phyloP scores from a whole-genome alignment of 2,888 invertebrate species.

The Andrena hattorfiana region DNA sequence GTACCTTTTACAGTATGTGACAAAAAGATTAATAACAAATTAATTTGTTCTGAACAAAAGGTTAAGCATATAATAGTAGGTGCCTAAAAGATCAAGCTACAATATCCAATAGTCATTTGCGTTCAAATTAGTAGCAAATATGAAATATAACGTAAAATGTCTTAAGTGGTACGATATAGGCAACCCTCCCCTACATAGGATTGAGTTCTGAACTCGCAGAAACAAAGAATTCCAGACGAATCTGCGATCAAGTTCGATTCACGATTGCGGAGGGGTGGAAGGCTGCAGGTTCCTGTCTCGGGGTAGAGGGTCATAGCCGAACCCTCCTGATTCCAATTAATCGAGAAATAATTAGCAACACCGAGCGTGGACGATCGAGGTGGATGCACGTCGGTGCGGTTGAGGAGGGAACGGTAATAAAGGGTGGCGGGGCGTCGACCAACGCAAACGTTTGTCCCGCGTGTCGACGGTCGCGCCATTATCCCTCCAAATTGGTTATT shows the following conservation, averaged over 20 bases:
- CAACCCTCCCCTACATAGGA: too few relatives aligned
- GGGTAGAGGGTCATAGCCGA: neutral
- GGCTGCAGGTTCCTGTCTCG: constrained; percentile 2
- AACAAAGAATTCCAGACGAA: neutral
- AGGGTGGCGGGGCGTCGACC: constrained; percentile 41
- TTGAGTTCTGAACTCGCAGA: too few relatives aligned
- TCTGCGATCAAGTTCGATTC: neutral
- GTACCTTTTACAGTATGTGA: too few relatives aligned
- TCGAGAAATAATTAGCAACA: constrained; percentile 69
- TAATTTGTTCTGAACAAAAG: too few relatives aligned
- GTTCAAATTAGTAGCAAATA: too few relatives aligned
- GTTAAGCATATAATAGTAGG: too few relatives aligned
- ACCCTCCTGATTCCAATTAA: constrained; percentile 60
- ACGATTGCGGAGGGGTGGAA: neutral
- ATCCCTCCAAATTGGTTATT: constrained; percentile 84
- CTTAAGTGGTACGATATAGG: too few relatives aligned
- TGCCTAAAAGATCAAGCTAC: too few relatives aligned
- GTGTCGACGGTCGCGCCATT: constrained; percentile 77
- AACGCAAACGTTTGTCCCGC: constrained; percentile 68
- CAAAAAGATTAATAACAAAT: too few relatives aligned
- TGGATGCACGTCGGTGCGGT: constrained; percentile 28
- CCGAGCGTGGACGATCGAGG: constrained; percentile 25
- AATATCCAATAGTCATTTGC: too few relatives aligned
- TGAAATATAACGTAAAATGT: too few relatives aligned
- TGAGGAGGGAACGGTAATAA: neutral